Base-by-base conservation (phyloP, 2,888 invertebrate species). In the Cephus pygmeus region DNA sequence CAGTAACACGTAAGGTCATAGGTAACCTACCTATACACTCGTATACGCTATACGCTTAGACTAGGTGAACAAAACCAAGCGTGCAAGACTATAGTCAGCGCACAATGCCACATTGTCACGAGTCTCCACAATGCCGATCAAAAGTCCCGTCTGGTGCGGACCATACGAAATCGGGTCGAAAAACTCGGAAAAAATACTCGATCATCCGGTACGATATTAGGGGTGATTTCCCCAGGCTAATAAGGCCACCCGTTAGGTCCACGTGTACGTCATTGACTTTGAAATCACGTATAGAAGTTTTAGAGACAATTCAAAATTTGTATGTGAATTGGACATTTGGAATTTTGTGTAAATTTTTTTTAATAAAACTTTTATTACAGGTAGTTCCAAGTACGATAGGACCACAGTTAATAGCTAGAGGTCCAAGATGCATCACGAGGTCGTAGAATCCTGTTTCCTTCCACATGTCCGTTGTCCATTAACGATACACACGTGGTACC, bases 91-190 rank as follows among this genome's bases (percentile, higher is more conserved):
- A 85, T 86, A 82, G 84, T 81, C 79, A 81, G 79, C 78, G 82
- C 80, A 89, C 90, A 90, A 90, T 90, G 85, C 82, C 81, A 85
- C 88, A 87, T 89, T 90, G 89, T 88, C 84, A 87, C 87, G 84
- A 74, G 82, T 83, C 83, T 84, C 81, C 80, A 88, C 87, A 90
- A 89, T 86, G 84, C 82, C 81, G 77, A 77, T 81, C 79, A 82
- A 81, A 81, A 78, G 79, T 68, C 79, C 76, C 76, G 34, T 34
- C n/a, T 33, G 30, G 76, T 73, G 79, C 80, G 81, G 74, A 73
- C 82, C 80, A 69, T 75, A 33, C 77, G 75, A 83, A 85, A 82
- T 81, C 80, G 75, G 75, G 68, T 77, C 79, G 77, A 78, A 79
- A 78, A 75, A 36, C 40, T 34, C 78, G 73, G 77, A 11, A 81